A percentile compares a stretch with the other conserved stretches of the same genome.
These are phyloP conservation scores for Neostethus bicornis DNA, from an alignment of 2,797 vertebrate species.

Conservation along the genomic window DNA sequence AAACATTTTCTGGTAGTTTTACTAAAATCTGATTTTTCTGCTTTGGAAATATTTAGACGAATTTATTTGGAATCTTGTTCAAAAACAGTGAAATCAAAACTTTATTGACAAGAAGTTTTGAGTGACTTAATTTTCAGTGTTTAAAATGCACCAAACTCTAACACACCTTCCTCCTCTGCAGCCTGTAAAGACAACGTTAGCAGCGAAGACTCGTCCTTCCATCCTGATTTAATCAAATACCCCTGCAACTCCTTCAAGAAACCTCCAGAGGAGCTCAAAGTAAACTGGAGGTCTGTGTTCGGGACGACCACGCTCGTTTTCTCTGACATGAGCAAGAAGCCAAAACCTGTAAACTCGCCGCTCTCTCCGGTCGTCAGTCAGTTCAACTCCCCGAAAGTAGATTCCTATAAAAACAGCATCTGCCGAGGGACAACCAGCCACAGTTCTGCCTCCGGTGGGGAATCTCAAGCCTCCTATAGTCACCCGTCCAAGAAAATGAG, in stretches of 20 bases:
- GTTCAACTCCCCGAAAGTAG: constrained; percentile 69
- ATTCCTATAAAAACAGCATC: constrained; percentile 65
- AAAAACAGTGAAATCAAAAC: no score
- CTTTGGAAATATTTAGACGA: no score
- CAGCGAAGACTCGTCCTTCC: constrained; percentile 64
- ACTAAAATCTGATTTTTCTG: no score
- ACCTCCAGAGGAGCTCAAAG: constrained; percentile 84
- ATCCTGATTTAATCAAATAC: constrained; percentile 83
- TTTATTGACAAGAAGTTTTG: no score
- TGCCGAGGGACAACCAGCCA: constrained; percentile 75
- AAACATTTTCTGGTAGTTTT: no score
- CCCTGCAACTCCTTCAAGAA: constrained; percentile 88
- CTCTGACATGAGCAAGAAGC: constrained; percentile 82
- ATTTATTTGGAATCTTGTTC: no score
- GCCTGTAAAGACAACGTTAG: constrained; percentile 62
- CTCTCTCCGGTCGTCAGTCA: constrained; percentile 62
- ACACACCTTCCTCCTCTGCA: constrained; percentile 64
- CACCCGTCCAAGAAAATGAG: constrained; percentile 89
- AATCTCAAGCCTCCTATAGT: constrained; percentile 75
- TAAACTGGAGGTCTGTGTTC: constrained; percentile 88
- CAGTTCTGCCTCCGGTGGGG: constrained; percentile 79
- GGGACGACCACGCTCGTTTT: constrained; percentile 89
- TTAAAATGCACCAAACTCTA: no score
- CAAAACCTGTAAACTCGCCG: constrained; percentile 52
- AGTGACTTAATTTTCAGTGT: no score